These are phyloP conservation scores for Polydesmus complanatus DNA, from an alignment of 2,888 invertebrate species.

Conservation along the genomic window DNA sequence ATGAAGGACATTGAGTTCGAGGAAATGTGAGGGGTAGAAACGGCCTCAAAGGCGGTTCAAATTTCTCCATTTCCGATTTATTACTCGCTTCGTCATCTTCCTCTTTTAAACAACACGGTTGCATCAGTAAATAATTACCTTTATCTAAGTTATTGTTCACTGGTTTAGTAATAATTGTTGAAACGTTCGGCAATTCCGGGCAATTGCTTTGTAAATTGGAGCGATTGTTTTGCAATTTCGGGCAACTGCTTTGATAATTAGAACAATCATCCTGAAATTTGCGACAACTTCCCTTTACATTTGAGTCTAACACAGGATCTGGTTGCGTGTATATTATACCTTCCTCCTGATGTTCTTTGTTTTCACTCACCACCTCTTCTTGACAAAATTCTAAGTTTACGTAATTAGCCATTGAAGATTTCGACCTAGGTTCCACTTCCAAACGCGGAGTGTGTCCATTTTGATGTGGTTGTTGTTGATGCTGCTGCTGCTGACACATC, in stretches of 20 bases:
- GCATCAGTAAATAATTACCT: conserved; percentile 14
- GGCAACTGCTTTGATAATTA: too few species aligned
- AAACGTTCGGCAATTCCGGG: neutral
- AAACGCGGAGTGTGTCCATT: neutral
- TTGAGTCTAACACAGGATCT: neutral
- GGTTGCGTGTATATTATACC: conserved; percentile 1
- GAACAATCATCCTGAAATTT: neutral
- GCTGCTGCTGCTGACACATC: neutral
- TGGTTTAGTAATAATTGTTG: neutral
- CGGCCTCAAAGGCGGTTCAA: conserved; percentile 20
- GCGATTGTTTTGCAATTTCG: too few species aligned
- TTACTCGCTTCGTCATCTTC: neutral
- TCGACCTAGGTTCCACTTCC: neutral
- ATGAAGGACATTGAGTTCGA: neutral
- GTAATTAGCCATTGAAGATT: neutral
- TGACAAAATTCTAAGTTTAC: neutral
- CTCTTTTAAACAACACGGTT: neutral
- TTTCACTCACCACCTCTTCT: neutral
- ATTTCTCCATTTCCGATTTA: neutral
- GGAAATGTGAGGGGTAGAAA: conserved; percentile 20
- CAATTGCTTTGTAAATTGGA: too few species aligned
- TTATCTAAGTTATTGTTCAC: neutral
- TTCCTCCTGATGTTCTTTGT: neutral
- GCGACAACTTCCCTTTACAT: neutral
- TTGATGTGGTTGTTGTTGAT: too few species aligned